These are phyloP conservation scores for Malaclemys terrapin DNA, from an alignment of 2,113 vertebrate genomes.

Conservation along the genomic window DNA sequence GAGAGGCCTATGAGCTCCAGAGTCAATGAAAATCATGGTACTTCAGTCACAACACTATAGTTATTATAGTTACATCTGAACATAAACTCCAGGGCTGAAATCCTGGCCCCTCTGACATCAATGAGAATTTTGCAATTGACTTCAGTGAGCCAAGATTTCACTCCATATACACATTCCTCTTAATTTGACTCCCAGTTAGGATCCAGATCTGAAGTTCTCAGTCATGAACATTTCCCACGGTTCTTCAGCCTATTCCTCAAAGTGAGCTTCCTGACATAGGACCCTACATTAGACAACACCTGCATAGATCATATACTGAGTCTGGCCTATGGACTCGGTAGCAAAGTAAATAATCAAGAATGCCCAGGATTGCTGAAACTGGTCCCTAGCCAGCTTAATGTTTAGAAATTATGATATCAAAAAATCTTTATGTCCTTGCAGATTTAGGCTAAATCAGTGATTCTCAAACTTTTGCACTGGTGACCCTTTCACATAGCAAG, in stretches of 20 bases:
- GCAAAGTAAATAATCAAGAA: not conserved
- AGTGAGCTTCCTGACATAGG: not conserved
- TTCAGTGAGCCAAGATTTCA: not conserved
- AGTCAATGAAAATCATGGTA: not conserved
- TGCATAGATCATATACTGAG: not conserved
- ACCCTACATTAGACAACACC: not conserved
- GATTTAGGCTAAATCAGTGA: not conserved
- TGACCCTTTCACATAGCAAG: too few species aligned
- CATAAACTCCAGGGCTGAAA: not conserved
- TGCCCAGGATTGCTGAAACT: not conserved
- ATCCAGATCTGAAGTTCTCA: not conserved
- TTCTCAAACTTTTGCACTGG: too few species aligned
- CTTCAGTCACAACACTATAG: not conserved
- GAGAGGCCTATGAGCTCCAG: not conserved
- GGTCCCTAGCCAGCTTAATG: not conserved
- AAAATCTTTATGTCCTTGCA: fast-evolving
- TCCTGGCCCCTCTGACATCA: not conserved
- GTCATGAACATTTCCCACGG: not conserved
- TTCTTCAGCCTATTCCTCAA: not conserved
- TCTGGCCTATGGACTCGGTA: not conserved
- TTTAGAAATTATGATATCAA: not conserved
- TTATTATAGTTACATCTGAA: not conserved
- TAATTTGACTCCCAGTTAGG: not conserved
- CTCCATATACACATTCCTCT: not conserved
- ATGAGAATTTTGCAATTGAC: not conserved